Evolutionary conservation across 1,140 invertebrate species (phyloP), one percentile per base, ranked within the genome.

Genomic region (Muscidifurax raptorellus): DNA sequence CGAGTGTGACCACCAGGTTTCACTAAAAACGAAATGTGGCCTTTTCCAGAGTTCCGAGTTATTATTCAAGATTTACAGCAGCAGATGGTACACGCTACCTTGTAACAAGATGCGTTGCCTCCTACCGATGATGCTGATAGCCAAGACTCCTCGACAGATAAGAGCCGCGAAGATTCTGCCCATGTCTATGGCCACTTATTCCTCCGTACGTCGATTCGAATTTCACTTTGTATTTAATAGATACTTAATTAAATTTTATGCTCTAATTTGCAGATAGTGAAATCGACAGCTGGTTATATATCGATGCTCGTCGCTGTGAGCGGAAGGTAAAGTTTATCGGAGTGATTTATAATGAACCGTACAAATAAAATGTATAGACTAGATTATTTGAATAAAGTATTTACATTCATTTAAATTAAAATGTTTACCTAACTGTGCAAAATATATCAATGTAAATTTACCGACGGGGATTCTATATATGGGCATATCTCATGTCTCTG

Each of bases 31-130:
- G n/a, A n/a, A n/a, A n/a, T n/a, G n/a, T n/a, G n/a, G n/a, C n/a
- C 25, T 47, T 28, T 9, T 3, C 36, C 36, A 84, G 83, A 84
- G 77, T 18, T 32, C n/a, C 10, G 22, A 66, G 1, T 7, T 84
- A 9, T 72, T 74, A n/a, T 69, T 30, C n/a, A n/a, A 27, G 12
- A 80, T 84, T 80, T 84, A 78, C 15, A 52, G 15, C 27, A n/a
- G 59, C 10, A 36, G 44, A 1, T 84, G 83, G 83, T 84, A 74
- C n/a, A 9, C n/a, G 15, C 12, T 84, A 27, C 77, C 83, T 0
- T 22, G 10, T 13, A 27, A 36, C 6, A 67, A 28, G 3, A 5
- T 25, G 15, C 44, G 47, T 0, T 44, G 9, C 40, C n/a, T 84
- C 2, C 36, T 84, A 13, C 30, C 36, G 4, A 74, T 80, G 22